Base-by-base conservation (phyloP, 37 sponge, comb jelly and placozoan genomes). In the Chondrilla cf. caribensis region DNA sequence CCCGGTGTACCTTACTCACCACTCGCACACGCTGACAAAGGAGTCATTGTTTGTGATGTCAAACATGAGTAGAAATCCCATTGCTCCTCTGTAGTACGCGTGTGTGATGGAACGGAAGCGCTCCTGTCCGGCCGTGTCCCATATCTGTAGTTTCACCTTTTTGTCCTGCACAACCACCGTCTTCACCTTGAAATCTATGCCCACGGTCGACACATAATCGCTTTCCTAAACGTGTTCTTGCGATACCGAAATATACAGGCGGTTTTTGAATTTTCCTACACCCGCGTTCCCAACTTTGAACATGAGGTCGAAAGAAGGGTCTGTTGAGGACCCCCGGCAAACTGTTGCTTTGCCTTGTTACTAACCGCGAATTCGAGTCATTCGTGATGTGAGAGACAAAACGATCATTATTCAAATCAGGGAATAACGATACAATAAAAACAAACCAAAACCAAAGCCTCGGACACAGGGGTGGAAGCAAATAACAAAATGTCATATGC, bases 81-180 rank as follows among this genome's bases (percentile, higher is more conserved):
- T 96, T 7, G 97, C 94, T 26, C 97, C 94, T 0, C 95, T 83
- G 70, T 93, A 96, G 58, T 96, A 96, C 3, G 97, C 97, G 18
- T 93, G 93, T 29, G 97, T 96, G 82, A 96, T 96, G 54, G 97
- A 79, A 0, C 92, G 80, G 66, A 91, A 96, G 38, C 97, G 86
- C 60, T 96, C 97, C 71, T 96, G 97, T 11, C 97, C 97, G n/a
- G 97, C 96, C 0, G 96, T 95, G 70, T 94, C 94, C 94, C 94
- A 94, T 14, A 94, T 88, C 75, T 94, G 82, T 2, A 85, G 70
- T 82, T 89, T 85, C 24, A 89, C 81, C 37, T 60, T n/a, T 47
- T 85, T 89, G 19, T 71, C 90, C 33, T 89, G 79, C 42, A 81
- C 51, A 51, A 11, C 22, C 32, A 67, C 38, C 25, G 91, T 94